A percentile compares a stretch with the other conserved stretches of the same genome.
phyloP scores from a whole-genome alignment of 2,888 invertebrate genomes.

The Dynastes hyllus region DNA sequence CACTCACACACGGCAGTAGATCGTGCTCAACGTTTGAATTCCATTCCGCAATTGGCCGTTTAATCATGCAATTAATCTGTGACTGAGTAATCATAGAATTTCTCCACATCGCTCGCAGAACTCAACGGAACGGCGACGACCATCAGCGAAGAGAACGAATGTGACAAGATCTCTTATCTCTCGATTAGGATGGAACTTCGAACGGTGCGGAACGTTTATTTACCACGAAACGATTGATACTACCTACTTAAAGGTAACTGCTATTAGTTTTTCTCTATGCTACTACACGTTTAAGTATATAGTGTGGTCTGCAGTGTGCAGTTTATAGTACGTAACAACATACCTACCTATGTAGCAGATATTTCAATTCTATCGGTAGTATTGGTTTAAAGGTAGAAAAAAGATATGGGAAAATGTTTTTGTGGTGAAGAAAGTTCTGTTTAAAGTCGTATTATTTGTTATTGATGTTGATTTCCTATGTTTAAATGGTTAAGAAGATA shows the following conservation, averaged over 20 bases:
- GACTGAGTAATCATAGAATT: slow-evolving; percentile 43
- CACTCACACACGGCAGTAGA: slow-evolving; percentile 11
- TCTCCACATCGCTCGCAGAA: slow-evolving; percentile 9
- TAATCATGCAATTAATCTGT: slow-evolving; percentile 45
- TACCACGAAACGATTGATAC: slow-evolving; percentile 26
- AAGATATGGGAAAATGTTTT: slow-evolving; percentile 1
- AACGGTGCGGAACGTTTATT: slow-evolving; percentile 30
- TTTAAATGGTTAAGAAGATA: not conserved
- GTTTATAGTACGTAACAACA: not conserved
- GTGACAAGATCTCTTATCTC: slow-evolving; percentile 38
- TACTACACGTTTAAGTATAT: not conserved
- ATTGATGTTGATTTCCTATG: not conserved
- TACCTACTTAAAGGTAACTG: slow-evolving; percentile 24
- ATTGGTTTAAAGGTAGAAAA: not conserved
- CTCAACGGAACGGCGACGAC: slow-evolving; percentile 7
- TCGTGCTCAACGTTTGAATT: slow-evolving; percentile 37
- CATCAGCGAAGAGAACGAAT: slow-evolving; percentile 34
- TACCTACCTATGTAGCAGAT: not conserved
- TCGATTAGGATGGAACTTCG: slow-evolving; percentile 32
- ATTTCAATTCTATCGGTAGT: not conserved
- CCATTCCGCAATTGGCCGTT: slow-evolving; percentile 35
- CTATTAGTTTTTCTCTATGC: slow-evolving; percentile 15
- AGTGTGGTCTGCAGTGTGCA: not conserved
- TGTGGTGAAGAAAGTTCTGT: not conserved
- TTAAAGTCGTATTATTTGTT: not conserved